A percentile compares a stretch with the other conserved stretches of the same genome.
These are phyloP conservation scores for Melieria crassipennis DNA, from an alignment of 2,888 invertebrate genomes.

Conservation along the genomic window DNA sequence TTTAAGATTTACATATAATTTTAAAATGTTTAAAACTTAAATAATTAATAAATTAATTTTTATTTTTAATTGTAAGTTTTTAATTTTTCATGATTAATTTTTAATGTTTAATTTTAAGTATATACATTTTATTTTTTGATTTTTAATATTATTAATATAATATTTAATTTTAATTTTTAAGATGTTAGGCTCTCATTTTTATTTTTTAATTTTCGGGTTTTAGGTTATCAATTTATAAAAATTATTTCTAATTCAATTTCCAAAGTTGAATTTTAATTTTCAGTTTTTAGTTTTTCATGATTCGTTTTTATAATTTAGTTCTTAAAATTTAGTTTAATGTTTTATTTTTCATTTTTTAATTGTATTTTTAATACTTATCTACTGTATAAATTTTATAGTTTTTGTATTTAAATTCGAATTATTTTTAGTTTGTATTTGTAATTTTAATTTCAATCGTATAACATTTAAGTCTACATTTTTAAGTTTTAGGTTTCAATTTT, in stretches of 20 bases:
- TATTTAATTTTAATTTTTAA: background rate
- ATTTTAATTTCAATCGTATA: background rate
- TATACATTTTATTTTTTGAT: background rate
- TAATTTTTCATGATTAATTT: background rate
- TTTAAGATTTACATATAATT: too few relatives aligned
- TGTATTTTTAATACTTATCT: background rate
- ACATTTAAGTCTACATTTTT: background rate
- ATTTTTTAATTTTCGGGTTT: background rate
- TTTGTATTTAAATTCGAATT: background rate
- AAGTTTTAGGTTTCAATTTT: background rate
- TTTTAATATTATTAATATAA: background rate
- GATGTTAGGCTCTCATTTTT: background rate
- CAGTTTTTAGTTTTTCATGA: background rate
- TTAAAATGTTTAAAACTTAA: too few relatives aligned
- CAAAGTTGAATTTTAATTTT: background rate
- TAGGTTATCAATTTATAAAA: too few relatives aligned
- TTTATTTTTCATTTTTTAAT: background rate
- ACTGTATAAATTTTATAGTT: background rate
- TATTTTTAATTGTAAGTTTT: background rate
- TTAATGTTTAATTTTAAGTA: background rate
- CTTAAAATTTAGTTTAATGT: background rate
- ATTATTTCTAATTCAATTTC: too few relatives aligned
- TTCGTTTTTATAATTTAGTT: background rate
- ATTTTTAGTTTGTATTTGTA: background rate
- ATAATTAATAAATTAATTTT: too few relatives aligned